These are phyloP conservation scores for Streptopelia turtur DNA, from an alignment of 2,797 vertebrate species.

Conservation along the genomic window DNA sequence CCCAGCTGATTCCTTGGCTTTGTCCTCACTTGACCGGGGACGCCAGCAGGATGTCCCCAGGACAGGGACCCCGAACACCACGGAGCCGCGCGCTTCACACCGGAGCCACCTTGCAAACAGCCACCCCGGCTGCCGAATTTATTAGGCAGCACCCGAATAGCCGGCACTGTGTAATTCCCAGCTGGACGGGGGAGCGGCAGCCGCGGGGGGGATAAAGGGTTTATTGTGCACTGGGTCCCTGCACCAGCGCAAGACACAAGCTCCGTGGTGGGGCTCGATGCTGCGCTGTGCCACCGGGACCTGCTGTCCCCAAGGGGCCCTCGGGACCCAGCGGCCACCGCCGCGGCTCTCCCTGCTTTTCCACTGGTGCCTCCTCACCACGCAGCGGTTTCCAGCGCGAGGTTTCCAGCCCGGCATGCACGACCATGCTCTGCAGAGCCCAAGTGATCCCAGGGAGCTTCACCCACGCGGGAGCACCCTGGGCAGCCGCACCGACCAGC, in stretches of 20 bases:
- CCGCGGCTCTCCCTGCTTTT: background rate
- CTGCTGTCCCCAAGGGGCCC: background rate
- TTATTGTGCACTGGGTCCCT: conserved; percentile 5
- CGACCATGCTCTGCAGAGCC: background rate
- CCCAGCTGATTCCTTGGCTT: background rate
- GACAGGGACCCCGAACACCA: accelerated
- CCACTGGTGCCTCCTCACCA: background rate
- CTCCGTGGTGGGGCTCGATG: background rate
- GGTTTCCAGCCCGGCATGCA: background rate
- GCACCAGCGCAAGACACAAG: background rate
- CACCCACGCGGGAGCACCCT: background rate
- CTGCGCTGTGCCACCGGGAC: background rate
- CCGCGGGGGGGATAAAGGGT: conserved; percentile 18
- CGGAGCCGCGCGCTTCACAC: background rate
- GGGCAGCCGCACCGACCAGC: background rate
- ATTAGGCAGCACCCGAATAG: conserved; percentile 22
- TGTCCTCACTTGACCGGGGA: accelerated
- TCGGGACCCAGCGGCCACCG: background rate
- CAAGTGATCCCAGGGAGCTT: accelerated
- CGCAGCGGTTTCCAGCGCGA: background rate
- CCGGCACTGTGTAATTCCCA: conserved; percentile 9
- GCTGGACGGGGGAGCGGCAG: conserved; percentile 42
- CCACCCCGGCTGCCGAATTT: background rate
- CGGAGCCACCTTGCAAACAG: background rate
- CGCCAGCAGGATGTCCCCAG: accelerated